A percentile compares a stretch with the other conserved stretches of the same genome.
Conservation (phyloP, 2,888 invertebrate genomes). For the Drosophila melanosoma region DNA sequence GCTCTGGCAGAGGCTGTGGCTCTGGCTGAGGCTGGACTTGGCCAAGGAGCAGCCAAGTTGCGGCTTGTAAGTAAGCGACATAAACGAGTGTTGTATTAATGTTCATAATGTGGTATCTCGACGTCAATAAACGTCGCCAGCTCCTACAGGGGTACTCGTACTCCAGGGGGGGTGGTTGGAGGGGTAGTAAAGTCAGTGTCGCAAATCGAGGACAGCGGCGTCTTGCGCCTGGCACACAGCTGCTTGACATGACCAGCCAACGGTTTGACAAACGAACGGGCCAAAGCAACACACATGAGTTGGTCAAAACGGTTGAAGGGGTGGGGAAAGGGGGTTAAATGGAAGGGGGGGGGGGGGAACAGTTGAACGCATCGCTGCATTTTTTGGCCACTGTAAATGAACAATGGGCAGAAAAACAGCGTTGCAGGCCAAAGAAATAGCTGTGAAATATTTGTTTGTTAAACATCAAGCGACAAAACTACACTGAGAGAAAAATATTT, state of each 20-base stretch:
- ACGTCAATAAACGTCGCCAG: constrained; percentile 84
- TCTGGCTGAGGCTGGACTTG: constrained; percentile 39
- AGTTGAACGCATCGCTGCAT: constrained; percentile 24
- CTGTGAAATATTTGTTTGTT: constrained; percentile 14
- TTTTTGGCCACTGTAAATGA: constrained; percentile 41
- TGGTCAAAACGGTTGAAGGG: background rate
- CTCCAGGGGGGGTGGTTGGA: background rate
- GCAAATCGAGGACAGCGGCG: constrained; percentile 60
- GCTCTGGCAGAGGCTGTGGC: constrained; percentile 1
- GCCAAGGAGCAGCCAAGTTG: constrained; percentile 40
- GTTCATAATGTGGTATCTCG: constrained; percentile 84
- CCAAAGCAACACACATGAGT: constrained; percentile 16
- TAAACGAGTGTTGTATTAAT: constrained; percentile 85
- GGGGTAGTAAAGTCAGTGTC: constrained; percentile 29
- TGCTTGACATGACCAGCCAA: constrained; percentile 67
- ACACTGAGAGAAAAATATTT: background rate
- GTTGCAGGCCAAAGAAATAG: constrained; percentile 4
- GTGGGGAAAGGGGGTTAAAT: no score
- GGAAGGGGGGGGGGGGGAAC: background rate
- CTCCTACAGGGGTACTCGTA: constrained; percentile 7
- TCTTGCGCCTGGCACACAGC: constrained; percentile 62
- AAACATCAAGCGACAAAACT: constrained; percentile 2
- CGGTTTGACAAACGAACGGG: constrained; percentile 44
- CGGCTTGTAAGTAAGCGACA: constrained; percentile 83
- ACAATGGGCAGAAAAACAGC: constrained; percentile 36